Evolutionary conservation across 2,797 vertebrate genomes (phyloP), one percentile per base, ranked within the genome.

Genomic region (Phrynocephalus guinanensis): DNA sequence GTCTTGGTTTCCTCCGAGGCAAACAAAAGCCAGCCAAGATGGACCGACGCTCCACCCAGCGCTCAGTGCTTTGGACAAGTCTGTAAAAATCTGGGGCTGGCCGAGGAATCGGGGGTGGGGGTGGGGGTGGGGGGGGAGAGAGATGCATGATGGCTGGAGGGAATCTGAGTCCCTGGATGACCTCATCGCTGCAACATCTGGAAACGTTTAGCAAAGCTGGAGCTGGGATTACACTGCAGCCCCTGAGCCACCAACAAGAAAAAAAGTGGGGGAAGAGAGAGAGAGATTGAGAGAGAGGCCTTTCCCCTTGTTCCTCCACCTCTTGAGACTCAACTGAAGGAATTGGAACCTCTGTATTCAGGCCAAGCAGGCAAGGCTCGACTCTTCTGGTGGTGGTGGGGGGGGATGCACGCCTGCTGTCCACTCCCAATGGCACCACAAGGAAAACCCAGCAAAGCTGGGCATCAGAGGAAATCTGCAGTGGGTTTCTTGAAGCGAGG

Each of bases 121-220:
- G 44, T 13, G 75, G 22, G 16, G 28, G 80, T 8, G 30, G 1
- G 5, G 18, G 16, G n/a, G 5, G 3, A 7, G 71, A 24, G 67
- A 1, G 6, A 16, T 6, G 44, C 30, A 1, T 11, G 50, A 60
- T 16, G 66, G 80, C 26, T 0, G 0, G 20, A 33, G 44, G 30
- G 28, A 6, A 6, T 3, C 82, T 0, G 3, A 80, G 90, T 90
- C 86, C 93, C 80, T 1, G 4, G 2, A 38, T 86, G 88, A 91
- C 90, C 89, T 86, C 85, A 33, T 24, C 22, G 0, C n/a, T 15
- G 44, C 76, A 44, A 50, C 89, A 86, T 87, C 89, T 93, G 89
- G 88, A 90, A 89, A 28, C 77, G 30, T 33, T 91, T 3, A 44
- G 30, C 24, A 8, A 38, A 84, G 52, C 56, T 33, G 0, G 3